Base-by-base conservation (phyloP, 2,113 vertebrate genomes). In the Anguilla rostrata region DNA sequence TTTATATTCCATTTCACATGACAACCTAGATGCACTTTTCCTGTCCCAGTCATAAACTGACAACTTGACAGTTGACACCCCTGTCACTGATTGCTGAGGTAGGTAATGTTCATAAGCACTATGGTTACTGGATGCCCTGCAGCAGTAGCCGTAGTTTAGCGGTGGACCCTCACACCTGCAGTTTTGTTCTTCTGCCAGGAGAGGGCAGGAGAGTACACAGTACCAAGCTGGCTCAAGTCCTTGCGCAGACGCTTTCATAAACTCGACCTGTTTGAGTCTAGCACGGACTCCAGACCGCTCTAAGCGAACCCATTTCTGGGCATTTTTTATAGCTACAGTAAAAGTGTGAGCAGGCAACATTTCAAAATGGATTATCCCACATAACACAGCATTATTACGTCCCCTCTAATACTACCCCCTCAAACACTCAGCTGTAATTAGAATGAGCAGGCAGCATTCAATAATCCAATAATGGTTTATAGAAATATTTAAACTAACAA, bases 161-260 rank as follows among this genome's bases (percentile, higher is more conserved):
- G 56, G 3, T 60, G 18, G 71, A 2, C 71, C n/a, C 26, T 75
- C 71, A 63, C 40, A 11, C 83, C 39, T 84, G 82, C 40, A 78
- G 26, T 78, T 83, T 26, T 7, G 16, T 39, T 12, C 22, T 88
- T 87, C 86, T 29, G 81, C 89, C 94, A 93, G 88, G 88, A 95
- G 94, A 93, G 92, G 95, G 93, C 89, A 92, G 91, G 90, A 91
- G 63, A 88, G 79, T 46, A 46, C 78, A 82, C 82, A 90, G 29
- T 43, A 41, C 29, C 86, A 82, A 79, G 39, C 18, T n/a, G 80
- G 34, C 34, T 80, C 34, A 79, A 79, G 39, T 18, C 34, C 39
- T 75, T 80, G 75, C 6, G 34, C 75, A 78, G 75, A 80, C 39
- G 39, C 20, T 41, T 80, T 16, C 39, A 80, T 80, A 18, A 39